Conservation (phyloP, 1,140 invertebrate genomes). For the Melipona quadrifasciata region DNA sequence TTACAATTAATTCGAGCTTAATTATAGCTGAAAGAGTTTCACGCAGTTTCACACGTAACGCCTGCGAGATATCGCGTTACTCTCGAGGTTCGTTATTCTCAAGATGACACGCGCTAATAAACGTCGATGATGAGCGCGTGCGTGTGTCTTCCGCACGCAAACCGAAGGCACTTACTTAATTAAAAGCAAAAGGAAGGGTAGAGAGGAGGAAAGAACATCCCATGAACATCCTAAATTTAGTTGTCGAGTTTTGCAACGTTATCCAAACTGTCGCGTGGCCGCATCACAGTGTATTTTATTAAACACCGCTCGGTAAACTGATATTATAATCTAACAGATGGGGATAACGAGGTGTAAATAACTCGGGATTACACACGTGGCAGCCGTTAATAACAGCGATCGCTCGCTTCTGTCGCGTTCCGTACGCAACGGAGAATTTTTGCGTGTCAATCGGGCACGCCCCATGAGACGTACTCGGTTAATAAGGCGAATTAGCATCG, state of each 20-base stretch:
- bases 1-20: neutral
- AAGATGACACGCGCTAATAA: neutral
- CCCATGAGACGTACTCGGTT: slow-evolving; percentile 28
- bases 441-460: slow-evolving; percentile 46
- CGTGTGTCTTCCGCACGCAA: too few relatives aligned
- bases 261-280: neutral
- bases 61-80: too few relatives aligned
- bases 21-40: neutral
- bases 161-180: slow-evolving; percentile 16
- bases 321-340: slow-evolving; percentile 65
- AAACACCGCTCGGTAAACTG: slow-evolving; percentile 52
- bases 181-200: neutral
- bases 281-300: slow-evolving; percentile 8
- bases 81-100: neutral
- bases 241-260: neutral
- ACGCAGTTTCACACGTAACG: too few relatives aligned
- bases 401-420: slow-evolving; percentile 24
- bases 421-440: slow-evolving; percentile 21
- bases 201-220: too few relatives aligned
- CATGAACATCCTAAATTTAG: slow-evolving; percentile 35
- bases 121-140: neutral
- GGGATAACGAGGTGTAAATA: slow-evolving; percentile 49
- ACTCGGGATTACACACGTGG: slow-evolving; percentile 50
- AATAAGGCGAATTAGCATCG: slow-evolving; percentile 45
- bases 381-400: slow-evolving; percentile 32